Evolutionary conservation across 53 echinoderm and acorn worm species (phyloP), one percentile per base, ranked within the genome.

Genomic region (Holothuria scabra): DNA sequence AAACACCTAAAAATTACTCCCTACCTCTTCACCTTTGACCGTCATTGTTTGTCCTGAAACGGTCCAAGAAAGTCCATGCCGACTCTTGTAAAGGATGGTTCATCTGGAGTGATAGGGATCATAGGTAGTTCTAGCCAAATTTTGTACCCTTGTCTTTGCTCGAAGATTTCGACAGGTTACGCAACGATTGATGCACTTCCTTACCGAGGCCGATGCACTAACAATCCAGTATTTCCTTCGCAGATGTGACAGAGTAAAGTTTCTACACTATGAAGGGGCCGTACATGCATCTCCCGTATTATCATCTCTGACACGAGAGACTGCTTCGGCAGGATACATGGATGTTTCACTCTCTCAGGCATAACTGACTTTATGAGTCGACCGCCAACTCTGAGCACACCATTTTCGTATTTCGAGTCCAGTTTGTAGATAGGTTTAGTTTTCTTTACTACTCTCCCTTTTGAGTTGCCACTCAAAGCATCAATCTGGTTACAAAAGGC

Each of bases 191-290:
- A 88, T 26, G 28, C 49, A 57, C 49, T 63, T 59, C 12, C 84
- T 55, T 18, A 78, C 59, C 52, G 76, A 12, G 20, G 88, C 62
- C 10, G 65, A 52, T 30, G 88, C 84, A 20, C 35, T 74, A 9
- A 83, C 28, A 8, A 84, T 26, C 88, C 84, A 88, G 63, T 37
- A 84, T 28, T 60, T 37, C 49, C 62, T 66, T 63, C 83, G 84
- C 25, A 88, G 28, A 18, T 60, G 30, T 32, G 84, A 84, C 22
- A 88, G 65, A 16, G 84, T 65, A 74, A 59, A 55, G 22, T 70
- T 56, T 84, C 76, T 88, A n/a, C 87, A 31, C 65, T 66, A 57
- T 87, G 81, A 11, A 65, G 64, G 7, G 82, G 64, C 26, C 4
- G 5, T 22, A 58, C 48, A 59, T 67, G 80, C 33, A 34, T 22